Evolutionary conservation across 2,113 vertebrate genomes (phyloP), one percentile per base, ranked within the genome.

Genomic region (Brachyistius frenatus): DNA sequence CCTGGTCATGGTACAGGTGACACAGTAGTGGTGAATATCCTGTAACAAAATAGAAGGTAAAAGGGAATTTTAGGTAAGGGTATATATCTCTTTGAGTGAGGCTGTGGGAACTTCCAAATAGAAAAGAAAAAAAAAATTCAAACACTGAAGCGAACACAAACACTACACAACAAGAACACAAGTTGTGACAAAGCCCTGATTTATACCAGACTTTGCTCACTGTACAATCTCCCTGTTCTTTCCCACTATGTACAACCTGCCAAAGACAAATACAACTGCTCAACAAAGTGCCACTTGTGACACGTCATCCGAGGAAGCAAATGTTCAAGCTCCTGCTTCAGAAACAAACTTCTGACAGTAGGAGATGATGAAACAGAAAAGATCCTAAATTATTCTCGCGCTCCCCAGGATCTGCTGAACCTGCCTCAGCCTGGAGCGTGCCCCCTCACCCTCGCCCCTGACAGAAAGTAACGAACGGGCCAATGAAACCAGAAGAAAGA

Each of bases 281-380:
- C 83, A 82, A 90, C 89, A 90, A 92, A 90, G 87, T 92, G 91
- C 83, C 83, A 89, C 89, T 89, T 86, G 88, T 89, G 92, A 92
- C 91, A 92, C 80, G 86, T 90, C 91, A 89, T 88, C 83, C 64
- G 76, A 86, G 84, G 89, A 72, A 91, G 87, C 83, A 88, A 85
- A 85, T 80, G 85, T 86, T 92, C 73, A 83, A 65, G 76, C 80
- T 86, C 53, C 70, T 77, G 89, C 88, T 90, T 90, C 88, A 90
- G 86, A 92, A 90, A 93, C 83, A 88, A 88, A 92, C 91, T 92
- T 89, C 87, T 90, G 91, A 90, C 89, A 88, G 89, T 72, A 33
- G 80, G 71, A 85, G 90, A 86, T 88, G 89, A 93, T 92, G 87
- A 93, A 91, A 92, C 79, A 0, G 61, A 81, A 81, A 67, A 13